Percentiles rank a stretch among this genome's conserved stretches.
Conservation (phyloP, 2,888 invertebrate species). For the Tubulanus polymorphus region DNA sequence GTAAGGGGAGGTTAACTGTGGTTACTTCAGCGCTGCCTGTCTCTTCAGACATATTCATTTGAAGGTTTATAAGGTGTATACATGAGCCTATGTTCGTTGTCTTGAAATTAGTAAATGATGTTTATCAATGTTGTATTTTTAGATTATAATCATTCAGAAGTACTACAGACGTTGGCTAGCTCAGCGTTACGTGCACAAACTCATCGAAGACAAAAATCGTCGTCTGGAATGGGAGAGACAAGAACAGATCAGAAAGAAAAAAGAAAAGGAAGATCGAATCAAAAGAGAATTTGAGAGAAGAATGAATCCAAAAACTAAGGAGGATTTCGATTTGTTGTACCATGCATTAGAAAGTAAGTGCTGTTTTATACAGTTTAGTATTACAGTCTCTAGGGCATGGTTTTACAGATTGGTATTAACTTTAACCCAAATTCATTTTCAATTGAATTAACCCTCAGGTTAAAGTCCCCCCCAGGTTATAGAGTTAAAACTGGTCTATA, state of each 20-base stretch:
- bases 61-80: too few relatives aligned
- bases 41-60: too few relatives aligned
- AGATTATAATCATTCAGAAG: conserved; percentile 52
- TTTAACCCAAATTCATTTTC: too few relatives aligned
- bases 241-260: conserved; percentile 43
- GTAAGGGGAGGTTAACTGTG: too few relatives aligned
- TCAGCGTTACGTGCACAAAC: conserved; percentile 42
- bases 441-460: too few relatives aligned
- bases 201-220: conserved; percentile 42
- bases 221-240: conserved; percentile 48
- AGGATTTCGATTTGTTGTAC: conserved; percentile 53
- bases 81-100: too few relatives aligned
- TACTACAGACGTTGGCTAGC: conserved; percentile 54
- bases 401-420: too few relatives aligned
- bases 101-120: too few relatives aligned
- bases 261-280: conserved; percentile 50
- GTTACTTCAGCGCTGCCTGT: too few relatives aligned
- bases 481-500: too few relatives aligned
- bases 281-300: conserved; percentile 49
- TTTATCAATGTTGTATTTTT: too few relatives aligned
- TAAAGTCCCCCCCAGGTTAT: too few relatives aligned
- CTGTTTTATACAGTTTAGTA: not conserved
- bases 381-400: not conserved
- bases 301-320: conserved; percentile 52
- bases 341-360: conserved; percentile 51